Conservation (phyloP, 2,113 vertebrate species). For the Myrmophylax atrothorax region DNA sequence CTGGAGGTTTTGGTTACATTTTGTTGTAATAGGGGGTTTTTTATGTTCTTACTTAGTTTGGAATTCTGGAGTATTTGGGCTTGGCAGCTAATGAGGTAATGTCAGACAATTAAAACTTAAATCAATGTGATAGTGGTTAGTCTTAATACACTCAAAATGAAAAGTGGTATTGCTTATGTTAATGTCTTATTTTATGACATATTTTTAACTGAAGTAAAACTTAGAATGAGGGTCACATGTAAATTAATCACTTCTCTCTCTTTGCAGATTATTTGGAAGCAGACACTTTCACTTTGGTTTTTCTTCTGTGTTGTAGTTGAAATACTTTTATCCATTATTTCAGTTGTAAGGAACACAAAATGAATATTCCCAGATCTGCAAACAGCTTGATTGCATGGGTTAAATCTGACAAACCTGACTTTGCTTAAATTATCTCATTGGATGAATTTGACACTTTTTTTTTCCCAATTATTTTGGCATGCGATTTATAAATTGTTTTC, state of each 20-base stretch:
- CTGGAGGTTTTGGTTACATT: not conserved
- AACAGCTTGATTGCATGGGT: rapidly evolving
- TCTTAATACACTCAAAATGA: not conserved
- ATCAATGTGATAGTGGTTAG: not conserved
- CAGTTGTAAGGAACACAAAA: not conserved
- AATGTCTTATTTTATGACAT: not conserved
- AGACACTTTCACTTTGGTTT: not conserved
- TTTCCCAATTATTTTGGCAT: not conserved
- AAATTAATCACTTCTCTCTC: not conserved
- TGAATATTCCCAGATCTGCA: not conserved
- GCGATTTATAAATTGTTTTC: not conserved
- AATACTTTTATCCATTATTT: not conserved
- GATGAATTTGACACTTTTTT: not conserved
- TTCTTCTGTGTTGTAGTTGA: not conserved
- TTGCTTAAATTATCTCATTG: not conserved
- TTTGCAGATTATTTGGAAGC: not conserved
- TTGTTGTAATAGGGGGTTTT: not conserved
- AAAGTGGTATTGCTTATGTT: not conserved
- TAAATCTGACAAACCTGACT: not conserved
- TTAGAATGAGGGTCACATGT: not conserved
- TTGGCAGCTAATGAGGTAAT: not conserved
- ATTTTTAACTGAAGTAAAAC: not conserved
- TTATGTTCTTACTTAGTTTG: not conserved
- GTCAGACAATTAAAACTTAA: not conserved
- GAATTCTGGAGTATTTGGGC: not conserved